Base-by-base conservation (phyloP, 2,797 vertebrate genomes). In the Amphiprion clarkii region DNA sequence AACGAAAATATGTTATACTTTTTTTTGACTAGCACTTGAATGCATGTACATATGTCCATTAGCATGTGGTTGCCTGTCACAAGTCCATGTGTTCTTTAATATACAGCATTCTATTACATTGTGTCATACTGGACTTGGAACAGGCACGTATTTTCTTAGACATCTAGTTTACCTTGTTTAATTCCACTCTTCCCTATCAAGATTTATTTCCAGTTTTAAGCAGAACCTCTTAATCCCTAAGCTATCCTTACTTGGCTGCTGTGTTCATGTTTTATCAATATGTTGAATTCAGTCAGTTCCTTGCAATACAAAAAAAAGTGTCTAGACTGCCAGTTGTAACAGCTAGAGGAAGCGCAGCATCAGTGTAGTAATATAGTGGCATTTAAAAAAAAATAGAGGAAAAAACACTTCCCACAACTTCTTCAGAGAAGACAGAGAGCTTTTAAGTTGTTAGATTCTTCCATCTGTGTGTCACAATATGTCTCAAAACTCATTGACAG, bases 321-420 rank as follows among this genome's bases (percentile, higher is more conserved):
- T 48, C 2, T 13, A 9, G 6, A 29, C 14, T 3, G 11, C 6
- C 14, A 13, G 13, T 56, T 6, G 31, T 6, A 39, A 6, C 44
- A 36, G 16, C 12, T 13, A 19, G 23, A 78, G 40, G 48, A 81
- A 63, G 33, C 68, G 39, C 13, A 53, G 16, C 5, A 11, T 59
- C 5, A 16, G 14, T 58, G 23, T 73, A 9, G 6, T 11, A 33
- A 60, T 9, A 67, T 39, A 17, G 8, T 39, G 29, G 13, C 60
- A 70, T 14, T 42, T 5, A 3, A 27, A 36, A 56, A 46, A 21
- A 12, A 6, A 23, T 23, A 23, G 9, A n/a, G 29, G 7, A 19
- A 13, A 54, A 5, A 12, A 6, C n/a, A 23, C 11, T 1, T 49
- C 0, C 17, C 8, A 23, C 27, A 51, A 25, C 53, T 76, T 76